phyloP scores from a whole-genome alignment of 2,888 invertebrate genomes.

The Polyommatus iphigenia region DNA sequence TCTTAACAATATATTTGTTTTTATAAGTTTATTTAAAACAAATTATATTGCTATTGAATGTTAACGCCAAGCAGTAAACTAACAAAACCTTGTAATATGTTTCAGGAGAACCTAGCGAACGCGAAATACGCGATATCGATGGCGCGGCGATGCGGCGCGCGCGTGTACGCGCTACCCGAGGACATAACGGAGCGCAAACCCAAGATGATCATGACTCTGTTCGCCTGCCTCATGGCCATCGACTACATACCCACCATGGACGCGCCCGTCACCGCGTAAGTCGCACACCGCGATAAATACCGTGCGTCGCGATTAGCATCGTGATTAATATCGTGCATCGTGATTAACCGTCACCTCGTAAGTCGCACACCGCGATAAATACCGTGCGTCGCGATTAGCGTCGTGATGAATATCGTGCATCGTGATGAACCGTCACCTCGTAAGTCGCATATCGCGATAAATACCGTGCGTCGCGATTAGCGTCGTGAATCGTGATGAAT shows the following conservation, averaged over 20 bases:
- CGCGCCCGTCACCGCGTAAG: conserved; percentile 67
- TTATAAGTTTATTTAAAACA: no score
- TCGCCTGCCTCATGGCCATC: conserved; percentile 99
- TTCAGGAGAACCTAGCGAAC: conserved; percentile 94
- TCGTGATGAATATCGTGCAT: neutral
- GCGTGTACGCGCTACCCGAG: conserved; percentile 98
- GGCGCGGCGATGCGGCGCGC: conserved; percentile 98
- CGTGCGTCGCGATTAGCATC: neutral
- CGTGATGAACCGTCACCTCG: conserved; percentile 51
- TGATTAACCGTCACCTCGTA: conserved; percentile 53
- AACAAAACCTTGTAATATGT: neutral
- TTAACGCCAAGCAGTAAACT: no score
- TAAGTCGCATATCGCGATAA: conserved; percentile 47
- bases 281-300: conserved; percentile 21
- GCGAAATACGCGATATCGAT: conserved; percentile 99
- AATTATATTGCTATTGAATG: no score
- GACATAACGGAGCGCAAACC: conserved; percentile 99
- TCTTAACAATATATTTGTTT: no score
- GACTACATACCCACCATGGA: conserved; percentile 97
- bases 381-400: neutral
- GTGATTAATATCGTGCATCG: neutral
- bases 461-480: neutral
- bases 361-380: conserved; percentile 42
- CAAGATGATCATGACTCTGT: conserved; percentile 99
- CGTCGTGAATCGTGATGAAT: neutral